phyloP scores from a whole-genome alignment of 2,888 invertebrate genomes.

The Amphipyra berbera region DNA sequence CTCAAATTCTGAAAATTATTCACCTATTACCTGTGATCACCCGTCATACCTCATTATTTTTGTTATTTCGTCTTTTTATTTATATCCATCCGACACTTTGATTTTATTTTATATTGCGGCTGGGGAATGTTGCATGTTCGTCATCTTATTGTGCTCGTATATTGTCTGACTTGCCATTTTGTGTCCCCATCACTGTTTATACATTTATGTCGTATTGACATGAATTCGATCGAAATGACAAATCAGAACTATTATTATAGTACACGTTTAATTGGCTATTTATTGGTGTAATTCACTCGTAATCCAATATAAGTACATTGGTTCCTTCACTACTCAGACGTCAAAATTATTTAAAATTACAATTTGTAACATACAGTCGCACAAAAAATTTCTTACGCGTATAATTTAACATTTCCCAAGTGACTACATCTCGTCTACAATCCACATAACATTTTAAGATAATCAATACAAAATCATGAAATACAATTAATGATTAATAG shows the following conservation, averaged over 20 bases:
- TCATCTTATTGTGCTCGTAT: constrained; percentile 70
- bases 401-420: constrained; percentile 38
- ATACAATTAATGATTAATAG: constrained; percentile 43
- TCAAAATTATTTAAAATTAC: constrained; percentile 46
- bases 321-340: constrained; percentile 57
- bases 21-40: constrained; percentile 82
- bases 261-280: constrained; percentile 70
- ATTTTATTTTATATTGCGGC: constrained; percentile 85
- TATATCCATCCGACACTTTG: constrained; percentile 86
- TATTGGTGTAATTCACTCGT: constrained; percentile 59
- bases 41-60: constrained; percentile 78
- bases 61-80: constrained; percentile 71
- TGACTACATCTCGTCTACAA: constrained; percentile 31
- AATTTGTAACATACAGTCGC: constrained; percentile 44
- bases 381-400: constrained; percentile 45
- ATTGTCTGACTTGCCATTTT: constrained; percentile 72
- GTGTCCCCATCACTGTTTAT: constrained; percentile 29
- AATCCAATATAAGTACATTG: constrained; percentile 65
- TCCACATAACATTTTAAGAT: constrained; percentile 26
- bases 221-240: constrained; percentile 59
- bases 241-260: constrained; percentile 58
- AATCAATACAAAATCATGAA: constrained; percentile 25
- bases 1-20: constrained; percentile 62
- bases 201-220: constrained; percentile 15
- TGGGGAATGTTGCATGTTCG: constrained; percentile 89